Conservation (phyloP, 35 echinoderm and acorn worm species). For the Antedon bifida region DNA sequence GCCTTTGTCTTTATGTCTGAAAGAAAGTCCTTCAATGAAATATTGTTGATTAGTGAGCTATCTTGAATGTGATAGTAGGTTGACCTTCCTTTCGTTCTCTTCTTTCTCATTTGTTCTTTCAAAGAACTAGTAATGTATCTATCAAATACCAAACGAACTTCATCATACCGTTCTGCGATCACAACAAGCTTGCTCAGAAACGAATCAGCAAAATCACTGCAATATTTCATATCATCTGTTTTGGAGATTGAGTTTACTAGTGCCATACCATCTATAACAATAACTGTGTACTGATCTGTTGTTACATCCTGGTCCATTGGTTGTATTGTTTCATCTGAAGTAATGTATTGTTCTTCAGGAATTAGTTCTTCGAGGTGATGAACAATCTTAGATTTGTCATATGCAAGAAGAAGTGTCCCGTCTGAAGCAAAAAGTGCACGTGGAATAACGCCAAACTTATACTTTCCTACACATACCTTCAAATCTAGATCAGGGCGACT, state of each 20-base stretch:
- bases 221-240: neutral
- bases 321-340: no score
- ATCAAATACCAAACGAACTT: constrained; percentile 12
- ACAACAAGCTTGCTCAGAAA: neutral
- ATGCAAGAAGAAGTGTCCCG: neutral
- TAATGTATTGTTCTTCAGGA: neutral
- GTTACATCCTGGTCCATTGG: no score
- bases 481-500: constrained; percentile 8
- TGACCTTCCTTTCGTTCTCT: constrained; percentile 2
- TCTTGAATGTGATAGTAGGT: constrained; percentile 11
- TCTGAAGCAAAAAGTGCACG: neutral
- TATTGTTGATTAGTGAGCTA: neutral
- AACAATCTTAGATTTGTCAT: neutral
- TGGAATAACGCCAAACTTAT: constrained; percentile 6
- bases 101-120: constrained; percentile 14
- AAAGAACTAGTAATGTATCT: neutral
- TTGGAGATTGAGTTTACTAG: neutral
- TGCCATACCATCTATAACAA: constrained; percentile 3
- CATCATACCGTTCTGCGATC: neutral
- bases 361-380: constrained; percentile 10
- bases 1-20: neutral
- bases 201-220: constrained; percentile 2
- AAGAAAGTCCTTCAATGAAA: neutral
- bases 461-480: no score
- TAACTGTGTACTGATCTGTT: no score